Evolutionary conservation across 1,140 invertebrate genomes (phyloP).

Genomic region (Fopius arisanus): DNA sequence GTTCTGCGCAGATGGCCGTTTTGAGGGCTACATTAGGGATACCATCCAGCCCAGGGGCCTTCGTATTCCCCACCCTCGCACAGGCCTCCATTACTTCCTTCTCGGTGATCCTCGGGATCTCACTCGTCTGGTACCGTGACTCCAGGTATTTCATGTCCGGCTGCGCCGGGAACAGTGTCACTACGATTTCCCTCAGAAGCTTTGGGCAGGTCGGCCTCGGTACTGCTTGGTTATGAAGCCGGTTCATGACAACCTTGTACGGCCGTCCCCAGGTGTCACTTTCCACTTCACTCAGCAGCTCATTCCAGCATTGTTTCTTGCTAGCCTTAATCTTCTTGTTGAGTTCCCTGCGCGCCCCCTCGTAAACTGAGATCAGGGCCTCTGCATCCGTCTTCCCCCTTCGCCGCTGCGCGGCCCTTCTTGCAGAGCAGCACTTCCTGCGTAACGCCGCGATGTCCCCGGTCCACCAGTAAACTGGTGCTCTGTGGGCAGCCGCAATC

Average conservation of each 20-base stretch:
- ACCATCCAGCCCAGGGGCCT: constrained; percentile 46
- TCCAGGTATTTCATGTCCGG: not conserved
- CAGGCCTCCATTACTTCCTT: constrained; percentile 33
- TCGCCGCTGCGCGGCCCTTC: not conserved
- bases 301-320: constrained; percentile 37
- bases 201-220: not conserved
- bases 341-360: constrained; percentile 21
- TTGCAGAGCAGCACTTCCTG: not conserved
- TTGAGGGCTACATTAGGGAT: constrained; percentile 41
- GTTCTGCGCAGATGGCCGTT: not conserved
- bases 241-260: constrained; percentile 39
- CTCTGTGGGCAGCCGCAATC: not conserved
- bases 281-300: constrained; percentile 35
- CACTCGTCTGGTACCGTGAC: not conserved
- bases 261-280: constrained; percentile 41
- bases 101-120: not conserved
- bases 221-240: not conserved
- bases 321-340: constrained; percentile 29
- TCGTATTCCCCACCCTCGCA: constrained; percentile 33
- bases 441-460: constrained; percentile 25
- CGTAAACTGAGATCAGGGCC: no score
- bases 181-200: not conserved
- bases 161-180: not conserved
- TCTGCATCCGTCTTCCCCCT: not conserved
- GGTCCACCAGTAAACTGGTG: constrained; percentile 34